A percentile compares a stretch with the other conserved stretches of the same genome.
Conservation (phyloP, 2,113 vertebrate species). For the Calcarius ornatus region DNA sequence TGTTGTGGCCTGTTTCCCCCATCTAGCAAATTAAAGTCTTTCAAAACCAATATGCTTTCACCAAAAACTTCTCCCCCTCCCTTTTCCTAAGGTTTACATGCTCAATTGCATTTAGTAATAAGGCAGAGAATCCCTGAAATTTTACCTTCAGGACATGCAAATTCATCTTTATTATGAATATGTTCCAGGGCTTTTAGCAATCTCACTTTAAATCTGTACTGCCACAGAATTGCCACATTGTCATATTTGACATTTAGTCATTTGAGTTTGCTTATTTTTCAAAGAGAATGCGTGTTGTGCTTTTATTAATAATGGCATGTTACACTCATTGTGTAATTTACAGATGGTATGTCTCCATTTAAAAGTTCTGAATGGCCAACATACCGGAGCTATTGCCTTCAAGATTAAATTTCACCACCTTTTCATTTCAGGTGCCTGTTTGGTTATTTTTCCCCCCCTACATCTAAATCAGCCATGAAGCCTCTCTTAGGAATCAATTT, state of each 20-base stretch:
- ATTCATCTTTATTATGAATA: background rate
- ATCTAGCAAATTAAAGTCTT: background rate
- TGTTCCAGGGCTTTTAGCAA: background rate
- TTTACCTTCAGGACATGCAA: background rate
- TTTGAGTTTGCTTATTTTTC: background rate
- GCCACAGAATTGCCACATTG: background rate
- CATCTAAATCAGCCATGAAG: background rate
- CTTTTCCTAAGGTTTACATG: background rate
- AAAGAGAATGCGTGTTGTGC: background rate
- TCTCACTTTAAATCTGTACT: background rate
- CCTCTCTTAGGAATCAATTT: background rate
- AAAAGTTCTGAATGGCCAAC: background rate
- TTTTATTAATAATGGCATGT: background rate
- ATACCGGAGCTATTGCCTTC: background rate
- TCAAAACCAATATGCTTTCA: background rate
- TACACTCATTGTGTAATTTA: background rate
- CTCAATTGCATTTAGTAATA: background rate
- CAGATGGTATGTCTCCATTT: background rate
- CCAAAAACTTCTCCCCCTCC: background rate
- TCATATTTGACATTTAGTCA: background rate
- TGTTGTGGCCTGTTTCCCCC: accelerated
- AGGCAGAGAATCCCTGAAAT: background rate
- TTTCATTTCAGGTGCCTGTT: background rate
- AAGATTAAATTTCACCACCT: background rate
- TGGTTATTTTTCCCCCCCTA: accelerated